Base-by-base conservation (phyloP, 2,113 vertebrate species). In the Otus sunia region DNA sequence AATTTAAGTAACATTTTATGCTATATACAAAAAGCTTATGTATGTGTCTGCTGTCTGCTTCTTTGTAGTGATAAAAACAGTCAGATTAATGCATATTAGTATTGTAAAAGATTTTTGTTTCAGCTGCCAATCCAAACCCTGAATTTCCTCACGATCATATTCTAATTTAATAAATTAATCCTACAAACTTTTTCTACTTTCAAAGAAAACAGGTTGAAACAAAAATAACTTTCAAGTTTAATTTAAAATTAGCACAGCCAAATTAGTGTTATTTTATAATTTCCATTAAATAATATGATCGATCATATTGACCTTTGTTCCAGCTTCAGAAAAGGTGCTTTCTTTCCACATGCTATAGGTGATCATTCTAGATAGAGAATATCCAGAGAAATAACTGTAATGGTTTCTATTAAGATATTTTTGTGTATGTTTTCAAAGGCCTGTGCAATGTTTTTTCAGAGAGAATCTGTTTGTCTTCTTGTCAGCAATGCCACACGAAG, bases 401-500 rank as follows among this genome's bases (percentile, higher is more conserved):
- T 14, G 29, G 10, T 80, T 89, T 67, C 21, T 73, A 39, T 21
- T 56, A 68, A 36, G 37, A 30, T 58, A 60, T 72, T 79, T 91
- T 68, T 64, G 15, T 37, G 21, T 29, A 52, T 11, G 7, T 86
- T 86, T 94, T 80, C 32, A 15, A 88, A 77, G 27, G 77, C 41
- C 22, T 30, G 39, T 47, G 26, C 10, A 91, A 41, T 20, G n/a
- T 22, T 84, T 63, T 84, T 84, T 41, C 71, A 55, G 60, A 58
- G 45, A 26, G 20, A 94, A 66, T 19, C 34, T 53, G 22, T 68
- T 81, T 82, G 45, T 71, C 41, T 76, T 81, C n/a, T 56, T 27
- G 3, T 36, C 76, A 75, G 21, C n/a, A 55, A 6, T 0, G 1
- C 7, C 15, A 45, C 21, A 50, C n/a, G 36, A 60, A 60, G 43